A percentile compares a stretch with the other conserved stretches of the same genome.
Conservation (phyloP, 2,888 invertebrate species). For the Drosophila hamatofila region DNA sequence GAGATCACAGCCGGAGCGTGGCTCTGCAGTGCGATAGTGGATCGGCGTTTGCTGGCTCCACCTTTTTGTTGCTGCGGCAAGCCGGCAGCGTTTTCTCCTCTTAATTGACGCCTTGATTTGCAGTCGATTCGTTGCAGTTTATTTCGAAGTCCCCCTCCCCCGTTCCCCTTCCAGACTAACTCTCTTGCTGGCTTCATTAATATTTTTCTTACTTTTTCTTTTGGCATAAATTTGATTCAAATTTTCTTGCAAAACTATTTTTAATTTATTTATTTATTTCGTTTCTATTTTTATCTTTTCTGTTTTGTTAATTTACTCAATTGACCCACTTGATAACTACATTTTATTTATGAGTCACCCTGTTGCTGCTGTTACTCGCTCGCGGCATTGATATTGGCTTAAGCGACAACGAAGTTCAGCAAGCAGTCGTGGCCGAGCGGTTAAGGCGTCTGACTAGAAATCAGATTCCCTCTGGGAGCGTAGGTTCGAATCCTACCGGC, state of each 20-base stretch:
- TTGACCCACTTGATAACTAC: constrained; percentile 33
- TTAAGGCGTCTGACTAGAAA: constrained; percentile 85
- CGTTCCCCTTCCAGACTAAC: neutral
- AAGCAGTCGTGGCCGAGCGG: constrained; percentile 84
- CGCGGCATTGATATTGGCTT: neutral
- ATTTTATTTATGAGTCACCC: constrained; percentile 6
- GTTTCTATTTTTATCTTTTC: constrained; percentile 25
- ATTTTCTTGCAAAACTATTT: constrained; percentile 1
- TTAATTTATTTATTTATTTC: constrained; percentile 9
- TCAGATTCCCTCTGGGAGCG: constrained; percentile 84
- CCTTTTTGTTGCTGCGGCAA: constrained; percentile 58
- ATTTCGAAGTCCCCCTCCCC: constrained; percentile 17
- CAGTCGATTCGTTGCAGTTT: constrained; percentile 52
- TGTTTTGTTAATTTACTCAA: constrained; percentile 17
- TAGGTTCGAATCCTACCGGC: constrained; percentile 83
- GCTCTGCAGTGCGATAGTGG: constrained; percentile 43
- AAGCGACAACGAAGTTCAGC: fast-evolving
- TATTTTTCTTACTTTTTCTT: constrained; percentile 4
- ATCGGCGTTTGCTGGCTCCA: constrained; percentile 51
- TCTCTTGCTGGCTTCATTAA: neutral
- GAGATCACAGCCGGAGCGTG: constrained; percentile 60
- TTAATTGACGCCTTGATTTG: constrained; percentile 68
- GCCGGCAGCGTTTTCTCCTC: constrained; percentile 54
- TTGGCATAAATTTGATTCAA: constrained; percentile 10
- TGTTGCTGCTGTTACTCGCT: neutral